A percentile compares a stretch with the other conserved stretches of the same genome.
phyloP scores from a whole-genome alignment of 2,888 invertebrate genomes.

The Lochmaea capreae region DNA sequence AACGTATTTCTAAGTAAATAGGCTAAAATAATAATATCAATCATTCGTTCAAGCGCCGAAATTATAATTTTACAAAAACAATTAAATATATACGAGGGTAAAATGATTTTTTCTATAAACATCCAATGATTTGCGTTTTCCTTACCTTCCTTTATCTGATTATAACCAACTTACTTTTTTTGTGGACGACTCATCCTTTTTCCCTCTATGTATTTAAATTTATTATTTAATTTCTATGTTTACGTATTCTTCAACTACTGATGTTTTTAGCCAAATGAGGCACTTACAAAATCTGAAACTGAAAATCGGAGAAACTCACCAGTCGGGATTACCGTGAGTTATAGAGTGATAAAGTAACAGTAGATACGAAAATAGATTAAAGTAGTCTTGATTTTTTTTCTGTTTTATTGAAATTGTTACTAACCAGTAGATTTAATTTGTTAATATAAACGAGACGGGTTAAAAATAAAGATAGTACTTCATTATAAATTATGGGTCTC shows the following conservation, averaged over 20 bases:
- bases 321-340: constrained; percentile 2
- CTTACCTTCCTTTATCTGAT: no score
- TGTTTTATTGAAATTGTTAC: neutral
- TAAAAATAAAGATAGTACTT: no score
- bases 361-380: neutral
- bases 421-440: neutral
- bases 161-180: no score
- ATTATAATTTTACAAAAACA: neutral
- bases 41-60: neutral
- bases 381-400: neutral
- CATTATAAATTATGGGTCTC: no score
- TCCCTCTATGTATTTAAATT: no score
- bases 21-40: neutral
- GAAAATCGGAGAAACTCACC: neutral
- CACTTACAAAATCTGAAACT: neutral
- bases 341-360: neutral
- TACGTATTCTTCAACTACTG: neutral
- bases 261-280: constrained; percentile 9
- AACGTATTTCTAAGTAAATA: neutral
- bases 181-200: no score
- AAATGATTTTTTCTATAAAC: no score
- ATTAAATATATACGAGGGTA: no score
- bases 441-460: neutral
- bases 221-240: no score
- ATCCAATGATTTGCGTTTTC: no score